Conservation (phyloP, 2,888 invertebrate species). For the Troglohyphantes excavatus region DNA sequence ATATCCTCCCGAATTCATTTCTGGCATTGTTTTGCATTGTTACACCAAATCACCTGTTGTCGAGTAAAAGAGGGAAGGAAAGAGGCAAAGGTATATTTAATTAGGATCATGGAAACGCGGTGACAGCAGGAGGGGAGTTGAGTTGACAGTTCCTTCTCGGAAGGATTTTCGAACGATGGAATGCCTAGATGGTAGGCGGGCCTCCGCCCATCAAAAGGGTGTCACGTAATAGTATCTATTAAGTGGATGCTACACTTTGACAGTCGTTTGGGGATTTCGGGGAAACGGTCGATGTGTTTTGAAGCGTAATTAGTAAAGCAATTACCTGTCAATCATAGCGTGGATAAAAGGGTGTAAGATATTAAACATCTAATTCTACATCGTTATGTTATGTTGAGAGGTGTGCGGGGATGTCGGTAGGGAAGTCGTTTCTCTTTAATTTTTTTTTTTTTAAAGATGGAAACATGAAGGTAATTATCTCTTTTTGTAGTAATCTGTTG, state of each 20-base stretch:
- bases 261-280: not conserved
- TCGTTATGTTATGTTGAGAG: not conserved
- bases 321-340: slow-evolving; percentile 22
- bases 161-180: not conserved
- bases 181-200: not conserved
- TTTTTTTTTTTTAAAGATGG: too few relatives aligned
- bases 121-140: slow-evolving; percentile 12
- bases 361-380: slow-evolving; percentile 6
- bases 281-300: not conserved
- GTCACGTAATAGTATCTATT: slow-evolving; percentile 11
- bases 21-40: not conserved
- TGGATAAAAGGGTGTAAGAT: not conserved
- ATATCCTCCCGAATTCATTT: too few relatives aligned
- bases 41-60: slow-evolving; percentile 32
- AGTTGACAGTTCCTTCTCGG: slow-evolving; percentile 31
- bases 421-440: too few relatives aligned
- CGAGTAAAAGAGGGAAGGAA: not conserved
- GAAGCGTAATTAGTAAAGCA: slow-evolving; percentile 20
- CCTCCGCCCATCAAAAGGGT: not conserved
- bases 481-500: too few relatives aligned
- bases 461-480: too few relatives aligned
- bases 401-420: not conserved
- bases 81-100: slow-evolving; percentile 32
- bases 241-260: slow-evolving; percentile 14
- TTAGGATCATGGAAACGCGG: slow-evolving; percentile 23